Conservation (phyloP, 37 sponge, comb jelly and placozoan genomes). For the Axinella damicornis region DNA sequence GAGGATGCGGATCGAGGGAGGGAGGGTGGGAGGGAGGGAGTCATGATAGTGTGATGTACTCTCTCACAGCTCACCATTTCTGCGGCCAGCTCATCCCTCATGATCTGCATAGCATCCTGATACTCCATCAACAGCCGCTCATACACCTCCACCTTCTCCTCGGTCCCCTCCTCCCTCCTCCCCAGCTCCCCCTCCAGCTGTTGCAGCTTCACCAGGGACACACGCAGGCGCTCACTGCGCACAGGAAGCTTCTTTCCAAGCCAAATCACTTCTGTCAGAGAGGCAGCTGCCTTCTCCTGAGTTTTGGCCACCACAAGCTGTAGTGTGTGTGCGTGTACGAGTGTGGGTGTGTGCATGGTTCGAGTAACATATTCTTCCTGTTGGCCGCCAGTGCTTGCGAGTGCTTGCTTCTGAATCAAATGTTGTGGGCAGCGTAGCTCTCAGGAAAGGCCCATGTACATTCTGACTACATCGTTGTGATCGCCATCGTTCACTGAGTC, state of each 20-base stretch:
- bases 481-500: too few relatives aligned
- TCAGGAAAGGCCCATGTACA: too few relatives aligned
- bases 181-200: conserved; percentile 76
- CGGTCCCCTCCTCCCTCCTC: conserved; percentile 50
- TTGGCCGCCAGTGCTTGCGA: too few relatives aligned
- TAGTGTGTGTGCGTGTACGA: background rate
- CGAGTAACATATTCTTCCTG: too few relatives aligned
- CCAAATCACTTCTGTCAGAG: conserved; percentile 92
- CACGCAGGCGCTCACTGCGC: conserved; percentile 75
- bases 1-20: too few relatives aligned
- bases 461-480: too few relatives aligned
- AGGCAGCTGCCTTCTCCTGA: conserved; percentile 83
- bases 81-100: conserved; percentile 76
- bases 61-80: conserved; percentile 56
- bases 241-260: conserved; percentile 86
- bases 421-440: too few relatives aligned
- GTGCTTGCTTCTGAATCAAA: too few relatives aligned
- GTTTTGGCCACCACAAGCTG: conserved; percentile 88
- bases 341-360: too few relatives aligned
- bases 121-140: conserved; percentile 88
- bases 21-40: too few relatives aligned
- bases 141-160: conserved; percentile 85
- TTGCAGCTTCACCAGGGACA: conserved; percentile 72
- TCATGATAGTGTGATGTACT: too few relatives aligned
- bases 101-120: conserved; percentile 86